These are phyloP conservation scores for Halcyon leucocephala DNA, from an alignment of 2,797 vertebrate species.

Conservation along the genomic window DNA sequence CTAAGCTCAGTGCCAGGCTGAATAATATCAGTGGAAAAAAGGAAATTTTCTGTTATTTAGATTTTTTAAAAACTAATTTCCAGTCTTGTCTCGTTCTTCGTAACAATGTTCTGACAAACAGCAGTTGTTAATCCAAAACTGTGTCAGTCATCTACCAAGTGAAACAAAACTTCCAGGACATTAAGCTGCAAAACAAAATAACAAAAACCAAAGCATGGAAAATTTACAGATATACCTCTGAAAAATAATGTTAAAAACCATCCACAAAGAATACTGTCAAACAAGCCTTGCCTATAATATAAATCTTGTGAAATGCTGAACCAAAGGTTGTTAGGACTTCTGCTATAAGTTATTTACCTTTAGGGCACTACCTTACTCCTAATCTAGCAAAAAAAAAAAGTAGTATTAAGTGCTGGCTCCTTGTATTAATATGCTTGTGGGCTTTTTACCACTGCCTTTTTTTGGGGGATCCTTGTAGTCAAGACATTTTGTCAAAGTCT, in stretches of 20 bases:
- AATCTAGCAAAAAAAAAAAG: neutral
- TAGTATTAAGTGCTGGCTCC: accelerated
- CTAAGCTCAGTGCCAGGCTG: neutral
- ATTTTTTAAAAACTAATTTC: neutral
- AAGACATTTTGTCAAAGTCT: neutral
- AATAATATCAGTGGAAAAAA: neutral
- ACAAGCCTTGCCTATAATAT: neutral
- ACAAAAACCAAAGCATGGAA: neutral
- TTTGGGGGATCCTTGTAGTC: neutral
- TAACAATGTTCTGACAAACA: neutral
- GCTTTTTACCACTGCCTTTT: neutral
- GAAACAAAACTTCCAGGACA: neutral
- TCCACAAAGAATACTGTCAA: neutral
- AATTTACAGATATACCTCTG: neutral
- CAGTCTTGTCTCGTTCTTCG: neutral
- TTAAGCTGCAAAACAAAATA: neutral
- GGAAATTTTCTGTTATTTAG: neutral
- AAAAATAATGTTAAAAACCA: neutral
- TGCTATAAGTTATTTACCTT: neutral
- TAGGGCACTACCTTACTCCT: neutral
- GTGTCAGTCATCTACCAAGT: slow-evolving; percentile 3
- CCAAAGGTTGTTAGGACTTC: neutral
- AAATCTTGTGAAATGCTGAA: neutral
- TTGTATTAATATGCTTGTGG: neutral
- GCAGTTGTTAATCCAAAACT: neutral